Conservation (phyloP, 2,113 vertebrate genomes). For the Dasyurus viverrinus region DNA sequence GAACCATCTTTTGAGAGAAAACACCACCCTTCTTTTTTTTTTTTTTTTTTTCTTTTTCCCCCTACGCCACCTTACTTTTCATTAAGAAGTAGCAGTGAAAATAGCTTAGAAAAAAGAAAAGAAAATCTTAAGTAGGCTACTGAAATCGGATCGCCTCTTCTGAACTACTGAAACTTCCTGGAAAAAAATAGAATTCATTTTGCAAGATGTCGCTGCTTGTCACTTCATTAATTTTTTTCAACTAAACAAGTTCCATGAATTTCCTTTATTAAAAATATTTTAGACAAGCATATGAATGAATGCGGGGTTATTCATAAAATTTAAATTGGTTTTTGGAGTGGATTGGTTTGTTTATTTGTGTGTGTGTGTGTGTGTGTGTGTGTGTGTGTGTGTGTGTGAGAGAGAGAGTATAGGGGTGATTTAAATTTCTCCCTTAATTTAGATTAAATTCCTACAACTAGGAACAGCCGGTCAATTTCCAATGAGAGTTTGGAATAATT, state of each 20-base stretch:
- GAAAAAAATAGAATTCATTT: not conserved
- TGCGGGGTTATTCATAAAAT: not conserved
- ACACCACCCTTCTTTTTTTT: not conserved
- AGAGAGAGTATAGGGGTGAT: not conserved
- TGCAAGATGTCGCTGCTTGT: not conserved
- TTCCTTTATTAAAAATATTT: not conserved
- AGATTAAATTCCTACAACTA: not conserved
- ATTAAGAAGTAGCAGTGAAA: not conserved
- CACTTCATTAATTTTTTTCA: not conserved
- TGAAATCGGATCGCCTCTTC: not conserved
- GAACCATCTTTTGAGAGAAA: not conserved
- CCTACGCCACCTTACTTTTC: not conserved
- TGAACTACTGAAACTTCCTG: conserved; percentile 36
- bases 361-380: no score
- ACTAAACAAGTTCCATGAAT: not conserved
- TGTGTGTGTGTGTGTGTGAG: no score
- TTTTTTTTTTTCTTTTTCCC: not conserved
- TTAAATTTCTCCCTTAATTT: not conserved
- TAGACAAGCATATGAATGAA: not conserved
- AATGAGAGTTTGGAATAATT: not conserved
- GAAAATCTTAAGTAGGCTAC: not conserved
- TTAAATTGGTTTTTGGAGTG: not conserved
- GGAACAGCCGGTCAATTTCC: not conserved
- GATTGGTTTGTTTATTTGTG: not conserved
- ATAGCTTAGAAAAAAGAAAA: not conserved